These are phyloP conservation scores for Chlorospingus semifuscus DNA, from an alignment of 2,797 vertebrate genomes.

Conservation along the genomic window DNA sequence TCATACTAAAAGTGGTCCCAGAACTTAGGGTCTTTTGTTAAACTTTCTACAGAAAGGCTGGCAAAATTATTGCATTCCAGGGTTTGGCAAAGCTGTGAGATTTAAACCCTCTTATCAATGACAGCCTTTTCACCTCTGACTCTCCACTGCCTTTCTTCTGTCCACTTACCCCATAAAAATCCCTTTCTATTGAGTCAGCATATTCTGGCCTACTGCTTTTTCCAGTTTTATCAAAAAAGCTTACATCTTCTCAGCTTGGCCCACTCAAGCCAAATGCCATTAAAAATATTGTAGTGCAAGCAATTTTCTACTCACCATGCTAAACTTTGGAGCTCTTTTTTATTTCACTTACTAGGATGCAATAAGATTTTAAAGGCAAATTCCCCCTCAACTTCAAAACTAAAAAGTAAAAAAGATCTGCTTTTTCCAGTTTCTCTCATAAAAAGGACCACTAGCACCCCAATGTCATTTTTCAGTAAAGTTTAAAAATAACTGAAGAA, in stretches of 20 bases:
- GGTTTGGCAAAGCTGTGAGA: background rate
- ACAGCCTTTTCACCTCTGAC: background rate
- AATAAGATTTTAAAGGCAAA: constrained; percentile 6
- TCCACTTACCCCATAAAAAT: background rate
- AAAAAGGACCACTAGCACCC: background rate
- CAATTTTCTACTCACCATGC: background rate
- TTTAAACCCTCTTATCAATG: background rate
- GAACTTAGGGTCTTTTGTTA: background rate
- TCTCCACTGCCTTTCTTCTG: background rate
- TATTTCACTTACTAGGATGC: background rate
- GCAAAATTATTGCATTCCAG: background rate
- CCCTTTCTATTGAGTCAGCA: background rate
- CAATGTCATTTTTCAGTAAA: background rate
- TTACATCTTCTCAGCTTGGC: background rate
- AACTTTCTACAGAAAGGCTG: background rate
- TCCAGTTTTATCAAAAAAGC: background rate
- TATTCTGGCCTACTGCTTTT: background rate
- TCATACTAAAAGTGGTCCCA: background rate
- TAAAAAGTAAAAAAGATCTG: background rate
- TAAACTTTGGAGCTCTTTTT: background rate
- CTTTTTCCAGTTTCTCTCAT: background rate
- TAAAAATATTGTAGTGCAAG: background rate
- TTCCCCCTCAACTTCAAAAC: background rate
- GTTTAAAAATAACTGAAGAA: background rate
- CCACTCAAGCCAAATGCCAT: background rate